These are phyloP conservation scores for Abrostola triplasia DNA, from an alignment of 2,888 invertebrate genomes.

Conservation along the genomic window DNA sequence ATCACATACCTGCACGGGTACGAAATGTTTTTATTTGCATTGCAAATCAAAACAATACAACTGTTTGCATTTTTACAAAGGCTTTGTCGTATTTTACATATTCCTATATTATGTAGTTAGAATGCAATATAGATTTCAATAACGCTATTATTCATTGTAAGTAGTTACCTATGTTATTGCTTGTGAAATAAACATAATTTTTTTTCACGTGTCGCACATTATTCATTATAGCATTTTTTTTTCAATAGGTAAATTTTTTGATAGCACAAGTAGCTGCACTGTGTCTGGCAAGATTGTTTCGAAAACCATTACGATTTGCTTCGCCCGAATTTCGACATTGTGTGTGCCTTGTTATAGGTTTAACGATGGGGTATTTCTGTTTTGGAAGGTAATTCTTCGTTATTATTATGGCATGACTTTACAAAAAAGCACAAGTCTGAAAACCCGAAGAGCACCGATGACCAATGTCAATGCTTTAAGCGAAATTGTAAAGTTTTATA, in stretches of 20 bases:
- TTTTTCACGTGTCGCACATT: constrained; percentile 59
- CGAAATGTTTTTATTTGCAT: not conserved
- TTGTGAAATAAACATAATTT: constrained; percentile 35
- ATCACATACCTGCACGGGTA: not conserved
- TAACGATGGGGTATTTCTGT: constrained; percentile 95
- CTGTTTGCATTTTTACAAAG: not conserved
- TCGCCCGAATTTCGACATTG: constrained; percentile 92
- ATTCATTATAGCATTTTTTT: constrained; percentile 63
- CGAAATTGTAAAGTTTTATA: too few species aligned
- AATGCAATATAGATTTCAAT: constrained; percentile 8
- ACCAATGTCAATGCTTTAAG: too few species aligned
- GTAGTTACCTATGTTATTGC: constrained; percentile 17
- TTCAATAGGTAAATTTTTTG: constrained; percentile 94
- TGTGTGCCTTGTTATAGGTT: constrained; percentile 93
- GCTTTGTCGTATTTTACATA: constrained; percentile 1
- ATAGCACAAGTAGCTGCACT: constrained; percentile 94
- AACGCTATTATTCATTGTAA: constrained; percentile 6
- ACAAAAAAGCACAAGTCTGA: not conserved
- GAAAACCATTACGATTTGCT: constrained; percentile 92
- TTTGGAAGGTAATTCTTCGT: constrained; percentile 92
- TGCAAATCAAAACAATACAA: not conserved
- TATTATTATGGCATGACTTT: constrained; percentile 51
- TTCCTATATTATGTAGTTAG: constrained; percentile 1
- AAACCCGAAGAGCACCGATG: too few species aligned
- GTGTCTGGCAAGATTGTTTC: constrained; percentile 93